phyloP scores from a whole-genome alignment of 2,888 invertebrate species.

The Aleiodes testaceus region DNA sequence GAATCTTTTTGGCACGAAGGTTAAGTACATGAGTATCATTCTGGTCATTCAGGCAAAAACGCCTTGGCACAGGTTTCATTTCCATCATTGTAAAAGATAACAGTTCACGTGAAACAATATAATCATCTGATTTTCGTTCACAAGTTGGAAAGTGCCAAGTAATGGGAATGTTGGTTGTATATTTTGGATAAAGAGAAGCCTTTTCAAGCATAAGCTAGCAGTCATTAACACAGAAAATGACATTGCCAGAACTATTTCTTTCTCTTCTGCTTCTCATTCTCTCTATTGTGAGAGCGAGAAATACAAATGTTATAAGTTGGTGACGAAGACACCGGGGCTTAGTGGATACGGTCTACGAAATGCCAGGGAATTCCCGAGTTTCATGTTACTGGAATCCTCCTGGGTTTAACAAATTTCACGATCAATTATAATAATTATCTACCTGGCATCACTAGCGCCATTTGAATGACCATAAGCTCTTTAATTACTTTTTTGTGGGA shows the following conservation, averaged over 20 bases:
- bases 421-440: conserved; percentile 29
- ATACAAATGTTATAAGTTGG: conserved; percentile 17
- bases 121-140: conserved; percentile 46
- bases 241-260: conserved; percentile 44
- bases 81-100: conserved; percentile 48
- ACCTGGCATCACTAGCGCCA: neutral
- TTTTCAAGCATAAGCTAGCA: conserved; percentile 66
- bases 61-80: conserved; percentile 8
- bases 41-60: conserved; percentile 24
- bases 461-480: neutral
- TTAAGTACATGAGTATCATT: conserved; percentile 3
- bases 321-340: conserved; percentile 2
- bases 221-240: conserved; percentile 62
- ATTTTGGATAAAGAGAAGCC: conserved; percentile 62
- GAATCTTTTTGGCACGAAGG: conserved; percentile 4
- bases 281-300: neutral
- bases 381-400: conserved; percentile 17
- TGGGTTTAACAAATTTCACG: conserved; percentile 29
- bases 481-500: neutral
- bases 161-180: conserved; percentile 60
- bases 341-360: conserved; percentile 10
- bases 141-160: conserved; percentile 35
- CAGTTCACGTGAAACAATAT: conserved; percentile 41
- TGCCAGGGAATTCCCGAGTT: conserved; percentile 6
- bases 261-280: conserved; percentile 37